phyloP scores from a whole-genome alignment of 1,140 invertebrate species.

The Heliconius melpomene region DNA sequence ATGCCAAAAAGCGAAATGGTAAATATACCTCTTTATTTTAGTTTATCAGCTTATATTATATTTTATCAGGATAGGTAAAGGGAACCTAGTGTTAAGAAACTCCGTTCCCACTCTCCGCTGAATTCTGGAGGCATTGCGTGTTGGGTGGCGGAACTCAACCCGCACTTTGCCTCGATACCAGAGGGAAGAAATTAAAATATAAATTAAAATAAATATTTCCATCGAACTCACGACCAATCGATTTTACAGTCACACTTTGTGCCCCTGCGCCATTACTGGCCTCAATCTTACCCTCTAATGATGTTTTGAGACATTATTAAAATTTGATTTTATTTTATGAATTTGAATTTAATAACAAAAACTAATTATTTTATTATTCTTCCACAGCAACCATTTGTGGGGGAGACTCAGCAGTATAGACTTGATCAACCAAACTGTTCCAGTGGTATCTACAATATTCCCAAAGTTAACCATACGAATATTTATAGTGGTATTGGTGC shows the following conservation, averaged over 20 bases:
- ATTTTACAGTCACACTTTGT: too few relatives aligned
- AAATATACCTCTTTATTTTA: constrained; percentile 31
- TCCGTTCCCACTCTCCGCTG: too few relatives aligned
- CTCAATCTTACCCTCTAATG: background rate
- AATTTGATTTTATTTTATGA: background rate
- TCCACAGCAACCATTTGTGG: constrained; percentile 34
- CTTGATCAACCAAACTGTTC: constrained; percentile 24
- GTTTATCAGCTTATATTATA: too few relatives aligned
- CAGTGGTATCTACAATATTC: constrained; percentile 18
- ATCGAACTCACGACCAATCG: too few relatives aligned
- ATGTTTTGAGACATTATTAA: constrained; percentile 16
- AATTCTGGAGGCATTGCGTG: too few relatives aligned
- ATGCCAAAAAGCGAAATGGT: constrained; percentile 44
- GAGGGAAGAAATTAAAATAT: too few relatives aligned
- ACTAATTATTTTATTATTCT: constrained; percentile 19
- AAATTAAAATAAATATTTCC: too few relatives aligned
- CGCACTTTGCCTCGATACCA: too few relatives aligned
- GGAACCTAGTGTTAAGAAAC: too few relatives aligned
- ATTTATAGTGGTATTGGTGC: background rate
- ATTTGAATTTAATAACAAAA: background rate
- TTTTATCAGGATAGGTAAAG: too few relatives aligned
- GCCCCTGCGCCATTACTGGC: too few relatives aligned
- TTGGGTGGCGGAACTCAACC: too few relatives aligned
- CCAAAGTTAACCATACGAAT: background rate
- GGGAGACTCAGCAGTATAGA: constrained; percentile 34